Conservation (phyloP, 2,888 invertebrate species). For the Latrodectus hesperus region DNA sequence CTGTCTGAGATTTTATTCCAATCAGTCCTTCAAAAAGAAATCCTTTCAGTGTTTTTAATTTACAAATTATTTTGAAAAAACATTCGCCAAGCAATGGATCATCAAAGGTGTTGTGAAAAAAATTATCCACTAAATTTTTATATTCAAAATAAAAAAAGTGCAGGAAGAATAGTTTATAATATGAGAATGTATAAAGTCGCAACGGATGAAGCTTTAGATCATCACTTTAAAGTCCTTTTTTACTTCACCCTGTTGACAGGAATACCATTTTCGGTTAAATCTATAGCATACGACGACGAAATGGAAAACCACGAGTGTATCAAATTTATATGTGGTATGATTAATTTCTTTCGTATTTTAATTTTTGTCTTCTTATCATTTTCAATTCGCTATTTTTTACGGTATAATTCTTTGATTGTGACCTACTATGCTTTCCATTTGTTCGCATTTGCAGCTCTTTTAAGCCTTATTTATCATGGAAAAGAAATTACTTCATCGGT, state of each 20-base stretch:
- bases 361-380: slow-evolving; percentile 10
- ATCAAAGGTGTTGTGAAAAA: too few relatives aligned
- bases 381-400: slow-evolving; percentile 3
- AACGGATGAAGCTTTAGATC: too few relatives aligned
- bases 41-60: too few relatives aligned
- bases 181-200: too few relatives aligned
- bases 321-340: neutral
- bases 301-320: neutral
- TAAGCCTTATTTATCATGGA: neutral
- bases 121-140: too few relatives aligned
- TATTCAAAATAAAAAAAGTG: too few relatives aligned
- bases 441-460: neutral
- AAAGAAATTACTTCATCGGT: neutral
- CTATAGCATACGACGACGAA: neutral
- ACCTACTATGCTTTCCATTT: slow-evolving; percentile 9
- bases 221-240: neutral
- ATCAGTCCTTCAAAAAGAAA: too few relatives aligned
- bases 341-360: neutral
- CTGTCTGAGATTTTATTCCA: too few relatives aligned
- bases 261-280: neutral
- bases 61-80: too few relatives aligned
- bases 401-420: slow-evolving; percentile 10
- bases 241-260: neutral
- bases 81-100: too few relatives aligned
- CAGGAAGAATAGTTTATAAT: too few relatives aligned